Evolutionary conservation across 2,888 invertebrate species (phyloP), one percentile per base, ranked within the genome.

Genomic region (Magallana nippona): DNA sequence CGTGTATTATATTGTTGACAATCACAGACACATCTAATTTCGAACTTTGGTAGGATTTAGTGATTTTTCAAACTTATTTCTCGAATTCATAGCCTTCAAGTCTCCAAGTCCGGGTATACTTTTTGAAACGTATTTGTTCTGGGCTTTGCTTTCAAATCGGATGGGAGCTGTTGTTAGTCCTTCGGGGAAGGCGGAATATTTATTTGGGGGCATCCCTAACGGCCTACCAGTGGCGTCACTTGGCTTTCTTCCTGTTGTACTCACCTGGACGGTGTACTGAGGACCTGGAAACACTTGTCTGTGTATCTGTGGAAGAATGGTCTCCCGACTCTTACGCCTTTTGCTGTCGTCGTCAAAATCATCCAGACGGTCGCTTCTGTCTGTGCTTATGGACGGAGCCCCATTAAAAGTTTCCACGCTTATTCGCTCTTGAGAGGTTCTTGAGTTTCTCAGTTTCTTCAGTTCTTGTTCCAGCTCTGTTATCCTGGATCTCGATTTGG

Each of bases 81-180:
- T 83, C 8, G 83, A 79, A 71, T 88, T 87, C 86, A 89, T 89
- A 19, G 86, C 84, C 80, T 87, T 89, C n/a, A 90, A 81, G 58
- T 90, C 90, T 0, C 90, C 90, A n/a, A 91, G 87, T 2, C 88
- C 89, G 60, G 87, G 86, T 0, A 87, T 32, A 82, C 57, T 57
- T 87, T 88, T 58, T 27, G 57, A 11, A n/a, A 82, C 56, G 27
- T 81, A 27, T 27, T 78, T 17, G 32, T 22, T 78, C 63, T 84
- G 56, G 10, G 79, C 44, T 80, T 88, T 84, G 55, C 83, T 88
- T 83, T 89, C 89, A 56, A 89, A 77, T 81, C 84, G 87, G 0
- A 91, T 58, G 22, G 87, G 89, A 3, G 87, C 85, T 0, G 90
- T 89, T 15, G 86, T 85, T 13, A 90, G 84, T 10, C 89, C 89